phyloP scores from a whole-genome alignment of 2,797 vertebrate species.

The Lutjanus argentimaculatus region DNA sequence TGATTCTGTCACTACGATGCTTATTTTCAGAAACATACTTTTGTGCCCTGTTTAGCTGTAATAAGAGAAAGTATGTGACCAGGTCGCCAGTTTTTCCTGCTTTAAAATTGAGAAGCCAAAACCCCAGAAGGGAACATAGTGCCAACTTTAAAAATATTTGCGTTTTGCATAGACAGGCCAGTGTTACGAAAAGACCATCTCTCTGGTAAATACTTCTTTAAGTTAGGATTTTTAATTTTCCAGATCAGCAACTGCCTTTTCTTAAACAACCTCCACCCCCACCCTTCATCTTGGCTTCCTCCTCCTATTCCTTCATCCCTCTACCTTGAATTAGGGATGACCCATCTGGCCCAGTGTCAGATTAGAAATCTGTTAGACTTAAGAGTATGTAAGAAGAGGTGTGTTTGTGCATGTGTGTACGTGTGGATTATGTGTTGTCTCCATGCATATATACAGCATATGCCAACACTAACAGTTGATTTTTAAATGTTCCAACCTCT shows the following conservation, averaged over 20 bases:
- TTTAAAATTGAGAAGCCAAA: too few species aligned
- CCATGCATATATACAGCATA: background rate
- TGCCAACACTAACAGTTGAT: background rate
- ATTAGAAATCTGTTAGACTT: constrained; percentile 61
- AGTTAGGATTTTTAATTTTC: background rate
- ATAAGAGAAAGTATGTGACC: too few species aligned
- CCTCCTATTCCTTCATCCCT: constrained; percentile 35
- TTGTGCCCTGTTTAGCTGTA: too few species aligned
- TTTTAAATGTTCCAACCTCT: background rate
- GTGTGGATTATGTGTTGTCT: constrained; percentile 1
- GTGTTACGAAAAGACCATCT: too few species aligned
- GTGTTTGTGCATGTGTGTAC: background rate
- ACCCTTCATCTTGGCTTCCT: constrained; percentile 21
- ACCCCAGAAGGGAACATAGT: too few species aligned
- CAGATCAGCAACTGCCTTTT: background rate
- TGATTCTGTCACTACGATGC: too few species aligned
- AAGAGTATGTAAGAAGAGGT: constrained; percentile 32
- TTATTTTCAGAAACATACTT: too few species aligned
- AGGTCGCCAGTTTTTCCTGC: too few species aligned
- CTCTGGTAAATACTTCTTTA: too few species aligned
- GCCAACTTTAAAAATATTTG: background rate
- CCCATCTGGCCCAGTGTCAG: constrained; percentile 67
- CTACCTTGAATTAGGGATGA: constrained; percentile 51
- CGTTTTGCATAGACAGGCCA: too few species aligned
- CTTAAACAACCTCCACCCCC: background rate